Evolutionary conservation across 2,113 vertebrate species (phyloP), one percentile per base, ranked within the genome.

Genomic region (Galemys pyrenaicus): DNA sequence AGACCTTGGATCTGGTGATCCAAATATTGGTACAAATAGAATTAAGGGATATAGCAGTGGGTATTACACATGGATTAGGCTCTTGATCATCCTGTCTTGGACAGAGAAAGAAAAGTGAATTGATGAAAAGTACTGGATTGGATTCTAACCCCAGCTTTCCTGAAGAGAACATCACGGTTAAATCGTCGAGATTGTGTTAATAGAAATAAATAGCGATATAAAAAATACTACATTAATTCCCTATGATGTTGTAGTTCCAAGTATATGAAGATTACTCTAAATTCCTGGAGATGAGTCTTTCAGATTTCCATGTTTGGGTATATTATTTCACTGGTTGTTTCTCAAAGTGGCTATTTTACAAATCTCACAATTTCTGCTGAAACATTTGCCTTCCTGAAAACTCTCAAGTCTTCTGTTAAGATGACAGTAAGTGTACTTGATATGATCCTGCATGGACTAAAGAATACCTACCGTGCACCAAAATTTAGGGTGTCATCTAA

Each of bases 1-100:
- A 92, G 16, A 79, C 3, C 73, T 88, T 85, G 62, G n/a, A 89
- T 82, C 87, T 67, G 51, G 41, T 77, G 64, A 89, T n/a, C 30
- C 16, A 17, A 30, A n/a, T 73, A 70, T 19, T 49, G 28, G 19
- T 30, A 8, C 24, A 79, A 86, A 79, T 5, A 85, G 56, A 82
- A 73, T 28, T 37, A 73, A 68, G 7, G 9, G 17, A 49, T 8
- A 12, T 56, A 44, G 16, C 3, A 30, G 10, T 30, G 28, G 39
- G 1, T 60, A 49, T 60, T 51, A 46, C 0, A 60, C 19, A n/a
- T n/a, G 2, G 28, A 68, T 10, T 77, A 37, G 6, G 16, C 49
- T 89, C 58, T 67, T 83, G 62, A 10, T 30, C 13, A 17, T 6
- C 44, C 7, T 64, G 20, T 4, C 15, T 35, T 7, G 32, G 74